These are phyloP conservation scores for Thera obeliscata DNA, from an alignment of 2,888 invertebrate genomes.

Conservation along the genomic window DNA sequence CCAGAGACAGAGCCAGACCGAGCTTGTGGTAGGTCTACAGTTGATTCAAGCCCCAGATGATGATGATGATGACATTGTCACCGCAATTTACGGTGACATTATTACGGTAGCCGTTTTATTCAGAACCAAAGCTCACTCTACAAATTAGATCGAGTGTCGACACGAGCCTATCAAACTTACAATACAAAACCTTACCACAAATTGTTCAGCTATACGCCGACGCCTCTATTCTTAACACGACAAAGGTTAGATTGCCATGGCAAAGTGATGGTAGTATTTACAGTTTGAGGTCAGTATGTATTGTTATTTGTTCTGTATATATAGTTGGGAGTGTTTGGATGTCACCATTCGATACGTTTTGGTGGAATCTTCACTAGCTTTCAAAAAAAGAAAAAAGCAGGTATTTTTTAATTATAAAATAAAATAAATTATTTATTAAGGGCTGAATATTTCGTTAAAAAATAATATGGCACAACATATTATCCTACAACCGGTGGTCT, in stretches of 20 bases:
- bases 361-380: conserved; percentile 2
- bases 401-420: no score
- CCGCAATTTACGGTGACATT: background rate
- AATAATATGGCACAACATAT: no score
- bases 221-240: background rate
- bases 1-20: no score
- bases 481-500: no score
- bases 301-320: conserved; percentile 37
- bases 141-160: conserved; percentile 40
- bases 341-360: conserved; percentile 35
- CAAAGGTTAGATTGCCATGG: conserved; percentile 18
- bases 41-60: no score
- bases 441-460: no score
- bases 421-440: no score
- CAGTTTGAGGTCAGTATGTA: conserved; percentile 3
- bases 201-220: conserved; percentile 11
- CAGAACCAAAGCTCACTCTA: conserved; percentile 5
- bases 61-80: no score
- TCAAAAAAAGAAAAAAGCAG: background rate
- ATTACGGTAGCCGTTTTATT: background rate
- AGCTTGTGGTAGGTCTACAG: no score
- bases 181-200: conserved; percentile 33
- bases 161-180: conserved; percentile 39
- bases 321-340: conserved; percentile 28
- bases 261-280: background rate